A percentile compares a stretch with the other conserved stretches of the same genome.
These are phyloP conservation scores for Pollenia angustigena DNA, from an alignment of 2,888 invertebrate species.

Conservation along the genomic window DNA sequence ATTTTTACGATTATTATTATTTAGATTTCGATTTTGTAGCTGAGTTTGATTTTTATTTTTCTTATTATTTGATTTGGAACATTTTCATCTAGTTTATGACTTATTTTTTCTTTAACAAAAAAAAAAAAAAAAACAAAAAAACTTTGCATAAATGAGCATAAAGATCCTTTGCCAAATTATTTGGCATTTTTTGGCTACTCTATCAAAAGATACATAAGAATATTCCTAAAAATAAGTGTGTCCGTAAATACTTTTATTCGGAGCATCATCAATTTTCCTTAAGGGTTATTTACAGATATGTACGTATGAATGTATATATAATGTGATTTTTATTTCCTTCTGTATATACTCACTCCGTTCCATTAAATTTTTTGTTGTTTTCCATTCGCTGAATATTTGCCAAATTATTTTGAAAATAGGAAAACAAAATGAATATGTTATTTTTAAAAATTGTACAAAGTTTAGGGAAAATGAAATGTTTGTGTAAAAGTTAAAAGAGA, in stretches of 20 bases:
- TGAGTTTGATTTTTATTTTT: conserved; percentile 61
- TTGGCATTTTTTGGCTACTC: conserved; percentile 40
- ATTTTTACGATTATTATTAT: conserved; percentile 43
- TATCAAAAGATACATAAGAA: conserved; percentile 15
- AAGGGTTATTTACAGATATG: conserved; percentile 53
- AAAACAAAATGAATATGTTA: background rate
- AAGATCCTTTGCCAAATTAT: conserved; percentile 67
- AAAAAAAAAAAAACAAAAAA: too few relatives aligned
- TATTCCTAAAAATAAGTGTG: conserved; percentile 7
- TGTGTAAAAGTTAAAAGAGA: background rate
- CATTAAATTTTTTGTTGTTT: conserved; percentile 1
- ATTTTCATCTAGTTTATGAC: conserved; percentile 54
- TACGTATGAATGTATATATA: conserved; percentile 2
- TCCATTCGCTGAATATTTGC: conserved; percentile 54
- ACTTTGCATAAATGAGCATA: conserved; percentile 11
- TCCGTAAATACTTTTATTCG: conserved; percentile 19
- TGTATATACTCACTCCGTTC: background rate
- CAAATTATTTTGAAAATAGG: conserved; percentile 33
- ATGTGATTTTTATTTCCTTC: conserved; percentile 17
- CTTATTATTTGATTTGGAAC: conserved; percentile 56
- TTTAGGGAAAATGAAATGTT: background rate
- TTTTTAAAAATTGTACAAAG: conserved; percentile 23
- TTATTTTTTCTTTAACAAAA: background rate
- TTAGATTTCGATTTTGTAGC: conserved; percentile 38
- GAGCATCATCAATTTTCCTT: conserved; percentile 60